Evolutionary conservation across 2,797 vertebrate species (phyloP).

Genomic region (Hypotaenidia philippensis): DNA sequence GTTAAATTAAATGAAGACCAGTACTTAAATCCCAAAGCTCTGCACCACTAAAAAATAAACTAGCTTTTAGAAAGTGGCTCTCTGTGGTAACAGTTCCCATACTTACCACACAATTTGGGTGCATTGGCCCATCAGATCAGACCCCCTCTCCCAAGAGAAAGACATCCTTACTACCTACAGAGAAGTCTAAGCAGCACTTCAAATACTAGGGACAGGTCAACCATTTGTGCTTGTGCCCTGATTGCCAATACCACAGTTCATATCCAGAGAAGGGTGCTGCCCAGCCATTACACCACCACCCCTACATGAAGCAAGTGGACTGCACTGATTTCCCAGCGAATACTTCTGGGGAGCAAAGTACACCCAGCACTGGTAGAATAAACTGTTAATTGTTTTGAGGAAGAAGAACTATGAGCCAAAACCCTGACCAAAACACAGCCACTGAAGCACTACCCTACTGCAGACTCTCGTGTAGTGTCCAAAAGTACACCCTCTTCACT

Average conservation of each 20-base stretch:
- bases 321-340: neutral
- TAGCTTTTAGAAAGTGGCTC: neutral
- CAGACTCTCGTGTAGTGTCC: neutral
- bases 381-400: neutral
- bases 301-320: too few species aligned
- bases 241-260: too few species aligned
- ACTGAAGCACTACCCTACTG: rapidly evolving
- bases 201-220: neutral
- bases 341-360: neutral
- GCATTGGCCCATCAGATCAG: neutral
- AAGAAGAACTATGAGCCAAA: neutral
- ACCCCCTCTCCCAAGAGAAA: neutral
- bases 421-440: neutral
- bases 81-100: neutral
- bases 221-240: rapidly evolving
- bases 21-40: neutral
- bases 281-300: neutral
- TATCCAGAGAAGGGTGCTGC: neutral
- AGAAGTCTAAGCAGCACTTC: neutral
- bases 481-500: neutral
- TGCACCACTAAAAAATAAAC: neutral
- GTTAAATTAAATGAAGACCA: neutral
- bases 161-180: neutral
- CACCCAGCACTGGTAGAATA: neutral
- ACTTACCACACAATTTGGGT: neutral